Percentiles rank a stretch among this genome's conserved stretches.
These are phyloP conservation scores for Philhelius pedissequus DNA, from an alignment of 2,888 invertebrate species.

Conservation along the genomic window DNA sequence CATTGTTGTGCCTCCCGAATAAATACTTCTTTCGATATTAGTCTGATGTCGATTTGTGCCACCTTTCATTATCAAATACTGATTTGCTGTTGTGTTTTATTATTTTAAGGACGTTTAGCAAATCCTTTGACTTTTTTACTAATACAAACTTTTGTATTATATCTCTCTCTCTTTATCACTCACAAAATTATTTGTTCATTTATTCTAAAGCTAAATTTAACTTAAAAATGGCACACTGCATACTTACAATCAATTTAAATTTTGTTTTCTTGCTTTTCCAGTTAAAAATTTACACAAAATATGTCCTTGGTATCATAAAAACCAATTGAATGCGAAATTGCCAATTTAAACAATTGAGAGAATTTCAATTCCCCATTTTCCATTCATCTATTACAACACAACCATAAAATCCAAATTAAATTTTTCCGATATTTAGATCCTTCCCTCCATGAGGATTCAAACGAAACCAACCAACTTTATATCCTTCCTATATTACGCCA, in stretches of 20 bases:
- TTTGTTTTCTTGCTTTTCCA: not conserved
- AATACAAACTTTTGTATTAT: no score
- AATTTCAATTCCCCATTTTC: conserved; percentile 8
- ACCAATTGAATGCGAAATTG: conserved; percentile 54
- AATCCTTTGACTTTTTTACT: no score
- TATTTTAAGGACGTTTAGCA: no score
- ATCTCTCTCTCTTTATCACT: no score
- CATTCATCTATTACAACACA: not conserved
- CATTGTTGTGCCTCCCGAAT: no score
- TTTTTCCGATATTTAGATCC: conserved; percentile 7
- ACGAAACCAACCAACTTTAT: not conserved
- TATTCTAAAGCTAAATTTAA: not conserved
- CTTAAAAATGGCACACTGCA: not conserved
- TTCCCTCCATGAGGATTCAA: not conserved
- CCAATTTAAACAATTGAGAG: conserved; percentile 41
- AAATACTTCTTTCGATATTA: no score
- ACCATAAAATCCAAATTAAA: conserved; percentile 47
- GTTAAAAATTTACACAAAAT: not conserved
- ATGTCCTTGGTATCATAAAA: conserved; percentile 33
- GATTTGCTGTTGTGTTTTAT: no score
- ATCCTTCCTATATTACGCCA: not conserved
- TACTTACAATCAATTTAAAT: not conserved
- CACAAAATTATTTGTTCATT: not conserved
- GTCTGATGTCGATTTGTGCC: no score
- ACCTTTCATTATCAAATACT: no score